phyloP scores from a whole-genome alignment of 2,113 vertebrate genomes.

The Ranitomeya variabilis region DNA sequence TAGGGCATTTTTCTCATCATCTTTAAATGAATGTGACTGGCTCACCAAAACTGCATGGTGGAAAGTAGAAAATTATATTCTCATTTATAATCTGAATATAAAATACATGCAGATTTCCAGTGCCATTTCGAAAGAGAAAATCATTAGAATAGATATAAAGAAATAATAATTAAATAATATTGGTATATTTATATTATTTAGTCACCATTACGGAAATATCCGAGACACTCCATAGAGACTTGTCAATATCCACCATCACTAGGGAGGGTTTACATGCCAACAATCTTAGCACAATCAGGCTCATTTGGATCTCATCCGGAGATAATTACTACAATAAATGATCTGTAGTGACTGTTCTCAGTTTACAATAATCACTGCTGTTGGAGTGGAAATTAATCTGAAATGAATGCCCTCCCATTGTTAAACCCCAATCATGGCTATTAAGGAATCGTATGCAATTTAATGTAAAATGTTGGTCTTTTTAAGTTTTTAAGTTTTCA shows the following conservation, averaged over 20 bases:
- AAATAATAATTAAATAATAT: not conserved
- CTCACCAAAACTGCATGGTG: not conserved
- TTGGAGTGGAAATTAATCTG: not conserved
- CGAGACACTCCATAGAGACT: not conserved
- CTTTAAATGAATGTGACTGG: constrained; percentile 31
- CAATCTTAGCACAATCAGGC: not conserved
- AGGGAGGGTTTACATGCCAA: not conserved
- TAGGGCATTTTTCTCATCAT: constrained; percentile 40
- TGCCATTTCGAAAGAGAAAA: not conserved
- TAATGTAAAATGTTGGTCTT: not conserved
- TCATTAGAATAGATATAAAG: not conserved
- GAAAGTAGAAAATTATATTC: not conserved
- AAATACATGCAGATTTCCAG: constrained; percentile 11
- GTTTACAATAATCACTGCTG: not conserved
- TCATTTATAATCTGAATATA: not conserved
- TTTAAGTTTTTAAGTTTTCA: not conserved
- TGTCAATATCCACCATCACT: not conserved
- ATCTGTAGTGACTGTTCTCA: not conserved
- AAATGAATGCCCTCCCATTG: not conserved
- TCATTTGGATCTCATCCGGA: not conserved
- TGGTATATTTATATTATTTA: not conserved
- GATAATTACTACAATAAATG: not conserved
- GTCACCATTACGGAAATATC: not conserved
- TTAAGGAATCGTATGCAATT: not conserved
- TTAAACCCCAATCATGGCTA: not conserved